phyloP scores from a whole-genome alignment of 2,113 vertebrate genomes.

The Greenwoodochromis staneri region DNA sequence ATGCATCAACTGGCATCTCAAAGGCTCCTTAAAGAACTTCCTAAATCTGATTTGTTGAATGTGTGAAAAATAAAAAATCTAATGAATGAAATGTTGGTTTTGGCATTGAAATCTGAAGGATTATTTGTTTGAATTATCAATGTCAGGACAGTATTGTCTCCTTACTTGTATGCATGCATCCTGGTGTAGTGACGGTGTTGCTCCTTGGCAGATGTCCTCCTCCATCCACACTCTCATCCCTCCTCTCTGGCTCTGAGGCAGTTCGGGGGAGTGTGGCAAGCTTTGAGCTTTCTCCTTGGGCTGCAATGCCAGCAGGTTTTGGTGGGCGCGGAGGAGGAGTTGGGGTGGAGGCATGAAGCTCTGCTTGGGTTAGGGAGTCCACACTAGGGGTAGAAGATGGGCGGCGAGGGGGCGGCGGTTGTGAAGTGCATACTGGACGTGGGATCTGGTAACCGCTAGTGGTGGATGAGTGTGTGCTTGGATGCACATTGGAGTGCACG shows the following conservation, averaged over 20 bases:
- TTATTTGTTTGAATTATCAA: neutral
- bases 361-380: conserved; percentile 18
- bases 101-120: neutral
- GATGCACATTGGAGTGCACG: neutral
- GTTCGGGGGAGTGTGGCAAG: neutral
- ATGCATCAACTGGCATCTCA: neutral
- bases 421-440: neutral
- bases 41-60: neutral
- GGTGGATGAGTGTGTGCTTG: neutral
- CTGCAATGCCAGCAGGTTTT: conserved; percentile 13
- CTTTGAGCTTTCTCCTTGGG: neutral
- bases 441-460: conserved; percentile 43
- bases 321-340: conserved; percentile 57
- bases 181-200: neutral
- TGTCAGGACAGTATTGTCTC: neutral
- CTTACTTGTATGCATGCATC: conserved; percentile 2
- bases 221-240: neutral
- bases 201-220: neutral
- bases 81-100: neutral
- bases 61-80: neutral
- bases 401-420: neutral
- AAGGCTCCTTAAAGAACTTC: neutral
- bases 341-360: conserved; percentile 14
- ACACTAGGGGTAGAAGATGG: conserved; percentile 41
- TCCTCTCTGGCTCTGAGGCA: neutral